Evolutionary conservation across 2,797 vertebrate genomes (phyloP), one percentile per base, ranked within the genome.

Genomic region (Chaetodon trifasciatus): DNA sequence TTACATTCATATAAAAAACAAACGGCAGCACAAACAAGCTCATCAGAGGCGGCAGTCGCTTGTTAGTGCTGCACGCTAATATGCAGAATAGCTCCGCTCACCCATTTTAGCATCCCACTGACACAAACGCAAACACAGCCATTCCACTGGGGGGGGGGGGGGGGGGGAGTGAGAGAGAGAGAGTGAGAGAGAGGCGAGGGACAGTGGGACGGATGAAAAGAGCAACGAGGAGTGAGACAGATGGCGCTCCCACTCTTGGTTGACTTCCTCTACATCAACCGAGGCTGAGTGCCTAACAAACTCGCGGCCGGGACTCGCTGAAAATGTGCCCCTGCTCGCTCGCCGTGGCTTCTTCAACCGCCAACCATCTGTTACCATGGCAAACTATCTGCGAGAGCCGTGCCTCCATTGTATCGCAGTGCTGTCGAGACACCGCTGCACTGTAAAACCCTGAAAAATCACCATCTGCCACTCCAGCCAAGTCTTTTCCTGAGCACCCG

Each of bases 21-120:
- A 91, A 81, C 69, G 8, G 71, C 46, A 13, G 70, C 87, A 90
- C 85, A 92, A 92, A 92, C 92, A 91, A 88, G 89, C 91, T 94
- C 91, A 93, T 94, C 92, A 94, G 88, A 90, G 84, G 84, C 81
- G 83, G 71, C 81, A 64, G 39, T 65, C 58, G 90, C 92, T 93
- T 88, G 92, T 94, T 94, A 93, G 92, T 42, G 79, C 81, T 9
- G 76, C 85, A 67, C 56, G 70, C 76, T 86, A 89, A 91, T 87
- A 91, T 90, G 87, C 87, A 92, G 85, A 92, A 85, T 84, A 88
- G 88, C 81, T 86, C 82, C 37, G 66, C 84, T 90, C 90, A 64
- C 82, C 84, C 69, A 71, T 84, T 89, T 89, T 76, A 87, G 83
- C 88, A 79, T 88, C 92, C 82, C 77, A 81, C 90, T 78, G 86